Base-by-base conservation (phyloP, 2,113 vertebrate genomes). In the Gambusia holbrooki region DNA sequence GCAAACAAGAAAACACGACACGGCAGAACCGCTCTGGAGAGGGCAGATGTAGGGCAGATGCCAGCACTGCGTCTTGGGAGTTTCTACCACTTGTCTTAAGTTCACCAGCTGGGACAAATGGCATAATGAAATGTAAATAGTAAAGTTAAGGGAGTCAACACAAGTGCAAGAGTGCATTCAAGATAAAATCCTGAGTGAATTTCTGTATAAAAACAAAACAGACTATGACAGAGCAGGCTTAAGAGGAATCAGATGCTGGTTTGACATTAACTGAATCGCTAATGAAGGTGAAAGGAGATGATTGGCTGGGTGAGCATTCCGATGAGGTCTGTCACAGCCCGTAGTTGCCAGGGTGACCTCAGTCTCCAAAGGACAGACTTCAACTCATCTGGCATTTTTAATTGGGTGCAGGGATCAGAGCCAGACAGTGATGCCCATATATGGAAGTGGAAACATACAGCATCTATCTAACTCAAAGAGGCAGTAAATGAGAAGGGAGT, bases 201-300 rank as follows among this genome's bases (percentile, higher is more conserved):
- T 42, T 42, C 12, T 42, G 40, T 14, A 42, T 15, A 42, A 37
- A 37, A 11, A 11, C 2, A 37, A 37, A 42, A 14, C 3, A 42
- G 14, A 15, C 3, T 15, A 42, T 5, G 40, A 42, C 40, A 14
- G 40, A 42, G 14, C 11, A 42, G 15, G 14, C 40, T 42, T 42
- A 15, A 79, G 76, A 76, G 79, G 74, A 69, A 73, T 86, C 58
- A 48, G 75, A 84, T 83, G 73, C 74, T 32, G 64, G 29, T 74
- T 61, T 74, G 81, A 87, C 88, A 87, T 86, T 91, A 90, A 80
- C 76, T 8, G 71, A 81, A 82, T 90, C 87, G 66, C 76, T 87
- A 84, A 87, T 87, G 90, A 88, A 88, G 87, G 85, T 79, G 87
- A 89, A 74, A 62, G 42, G 69, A 87, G 69, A 48, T 69, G 85